Percentiles rank a stretch among this genome's conserved stretches.
Conservation (phyloP, 2,888 invertebrate genomes). For the Pheosia tremula region DNA sequence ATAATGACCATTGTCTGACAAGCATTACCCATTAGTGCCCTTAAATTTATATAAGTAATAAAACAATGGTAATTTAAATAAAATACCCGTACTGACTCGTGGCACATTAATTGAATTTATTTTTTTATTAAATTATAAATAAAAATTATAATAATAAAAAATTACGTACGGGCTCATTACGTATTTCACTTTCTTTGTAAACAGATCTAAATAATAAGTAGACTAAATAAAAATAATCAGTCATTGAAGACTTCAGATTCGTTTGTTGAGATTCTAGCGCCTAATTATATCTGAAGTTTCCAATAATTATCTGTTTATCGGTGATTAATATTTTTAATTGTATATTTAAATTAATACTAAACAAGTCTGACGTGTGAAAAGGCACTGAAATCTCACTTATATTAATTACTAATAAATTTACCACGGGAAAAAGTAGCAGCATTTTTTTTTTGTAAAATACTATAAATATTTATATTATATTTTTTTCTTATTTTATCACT, state of each 20-base stretch:
- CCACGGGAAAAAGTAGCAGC: slow-evolving; percentile 21
- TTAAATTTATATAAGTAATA: slow-evolving; percentile 36
- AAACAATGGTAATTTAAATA: slow-evolving; percentile 53
- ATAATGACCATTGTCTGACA: slow-evolving; percentile 23
- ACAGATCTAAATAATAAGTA: slow-evolving; percentile 66
- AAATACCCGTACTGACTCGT: slow-evolving; percentile 77
- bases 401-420: slow-evolving; percentile 20
- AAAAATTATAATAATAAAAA: slow-evolving; percentile 38
- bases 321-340: slow-evolving; percentile 54
- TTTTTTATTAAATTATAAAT: slow-evolving; percentile 48
- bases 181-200: slow-evolving; percentile 45
- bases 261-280: slow-evolving; percentile 75
- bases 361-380: slow-evolving; percentile 35
- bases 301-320: slow-evolving; percentile 61
- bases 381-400: slow-evolving; percentile 39
- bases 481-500: slow-evolving; percentile 23
- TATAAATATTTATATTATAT: slow-evolving; percentile 2
- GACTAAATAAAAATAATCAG: slow-evolving; percentile 61
- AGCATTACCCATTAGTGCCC: slow-evolving; percentile 22
- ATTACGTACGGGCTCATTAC: slow-evolving; percentile 57
- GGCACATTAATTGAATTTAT: slow-evolving; percentile 66
- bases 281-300: slow-evolving; percentile 73
- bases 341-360: slow-evolving; percentile 43
- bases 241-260: slow-evolving; percentile 82
- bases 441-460: neutral